phyloP scores from a whole-genome alignment of 30 jellyfish, hydroid and myxozoan species.

The Aurelia coerulea region DNA sequence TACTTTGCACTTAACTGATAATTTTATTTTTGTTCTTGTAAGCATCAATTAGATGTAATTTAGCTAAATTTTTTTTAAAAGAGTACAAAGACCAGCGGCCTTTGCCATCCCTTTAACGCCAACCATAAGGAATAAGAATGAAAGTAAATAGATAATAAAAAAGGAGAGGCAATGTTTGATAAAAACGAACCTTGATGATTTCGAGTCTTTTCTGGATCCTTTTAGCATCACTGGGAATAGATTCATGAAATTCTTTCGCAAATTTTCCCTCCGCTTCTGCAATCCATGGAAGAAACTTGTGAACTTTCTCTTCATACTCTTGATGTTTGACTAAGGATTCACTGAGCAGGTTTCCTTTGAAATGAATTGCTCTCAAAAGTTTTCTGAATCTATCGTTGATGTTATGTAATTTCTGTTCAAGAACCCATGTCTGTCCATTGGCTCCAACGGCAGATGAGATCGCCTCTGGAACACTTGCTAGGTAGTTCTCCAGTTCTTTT shows the following conservation, averaged over 20 bases:
- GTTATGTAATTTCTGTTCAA: constrained; percentile 93
- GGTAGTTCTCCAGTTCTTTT: constrained; percentile 89
- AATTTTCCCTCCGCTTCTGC: constrained; percentile 82
- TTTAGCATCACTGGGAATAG: constrained; percentile 88
- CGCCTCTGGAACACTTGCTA: constrained; percentile 95
- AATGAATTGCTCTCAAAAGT: constrained; percentile 82
- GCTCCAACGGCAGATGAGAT: constrained; percentile 83
- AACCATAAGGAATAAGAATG: too few relatives aligned
- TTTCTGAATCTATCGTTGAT: constrained; percentile 91
- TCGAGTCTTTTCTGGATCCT: constrained; percentile 80
- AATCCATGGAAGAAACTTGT: constrained; percentile 90
- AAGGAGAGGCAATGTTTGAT: background rate
- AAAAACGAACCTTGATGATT: constrained; percentile 58
- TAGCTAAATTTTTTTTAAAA: too few relatives aligned
- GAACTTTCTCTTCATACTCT: constrained; percentile 84
- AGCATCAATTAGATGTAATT: too few relatives aligned
- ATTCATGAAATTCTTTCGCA: constrained; percentile 87
- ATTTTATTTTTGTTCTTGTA: too few relatives aligned
- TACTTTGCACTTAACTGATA: too few relatives aligned
- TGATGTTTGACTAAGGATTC: constrained; percentile 89
- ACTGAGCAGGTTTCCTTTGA: constrained; percentile 86
- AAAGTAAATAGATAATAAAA: too few relatives aligned
- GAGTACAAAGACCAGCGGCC: too few relatives aligned
- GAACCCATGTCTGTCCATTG: constrained; percentile 96
- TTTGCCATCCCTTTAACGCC: too few relatives aligned